Percentiles rank a stretch among this genome's conserved stretches.
These are phyloP conservation scores for Hippocampus abdominalis DNA, from an alignment of 2,113 vertebrate species.

Conservation along the genomic window DNA sequence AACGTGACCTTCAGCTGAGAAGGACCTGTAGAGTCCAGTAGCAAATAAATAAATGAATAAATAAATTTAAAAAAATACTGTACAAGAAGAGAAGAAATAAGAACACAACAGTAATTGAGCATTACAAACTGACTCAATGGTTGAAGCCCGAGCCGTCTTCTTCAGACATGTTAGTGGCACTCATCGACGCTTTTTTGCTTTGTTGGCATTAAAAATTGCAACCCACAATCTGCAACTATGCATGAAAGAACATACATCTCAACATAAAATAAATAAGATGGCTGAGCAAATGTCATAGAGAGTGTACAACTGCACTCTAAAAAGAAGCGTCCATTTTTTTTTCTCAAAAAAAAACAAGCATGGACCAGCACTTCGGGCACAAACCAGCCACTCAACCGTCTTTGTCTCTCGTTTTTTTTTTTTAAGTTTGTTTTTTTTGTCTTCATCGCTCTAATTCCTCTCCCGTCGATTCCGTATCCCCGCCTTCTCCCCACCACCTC, in stretches of 20 bases:
- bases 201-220: constrained; percentile 34
- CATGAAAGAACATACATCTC: constrained; percentile 15
- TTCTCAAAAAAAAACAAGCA: constrained; percentile 41
- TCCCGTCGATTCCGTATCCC: constrained; percentile 38
- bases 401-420: no score
- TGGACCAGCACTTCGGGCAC: constrained; percentile 50
- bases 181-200: background rate
- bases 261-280: background rate
- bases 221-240: constrained; percentile 24
- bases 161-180: no score
- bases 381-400: constrained; percentile 44
- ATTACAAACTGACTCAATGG: background rate
- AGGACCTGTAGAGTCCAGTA: constrained; percentile 65
- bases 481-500: background rate
- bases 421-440: constrained; percentile 55
- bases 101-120: background rate
- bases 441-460: constrained; percentile 64
- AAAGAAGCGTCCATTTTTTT: constrained; percentile 49
- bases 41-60: constrained; percentile 1
- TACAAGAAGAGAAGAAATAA: background rate
- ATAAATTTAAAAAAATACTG: background rate
- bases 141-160: no score
- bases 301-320: constrained; percentile 63
- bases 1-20: constrained; percentile 29
- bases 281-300: background rate